Conservation (phyloP, 2,888 invertebrate genomes). For the Trachelus iudaicus region DNA sequence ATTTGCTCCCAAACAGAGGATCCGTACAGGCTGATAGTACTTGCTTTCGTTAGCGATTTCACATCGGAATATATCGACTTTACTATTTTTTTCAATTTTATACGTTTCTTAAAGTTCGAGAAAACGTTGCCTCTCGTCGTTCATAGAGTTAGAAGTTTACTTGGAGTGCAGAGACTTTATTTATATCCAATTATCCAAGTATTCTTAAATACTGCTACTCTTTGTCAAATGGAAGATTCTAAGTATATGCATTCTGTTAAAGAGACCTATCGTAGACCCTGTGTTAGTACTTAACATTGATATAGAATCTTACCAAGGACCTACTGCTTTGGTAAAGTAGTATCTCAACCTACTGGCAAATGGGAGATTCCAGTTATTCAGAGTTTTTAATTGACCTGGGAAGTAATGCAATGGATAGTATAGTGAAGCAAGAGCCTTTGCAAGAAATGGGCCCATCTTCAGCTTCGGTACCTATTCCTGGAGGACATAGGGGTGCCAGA, state of each 20-base stretch:
- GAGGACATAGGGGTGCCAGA: slow-evolving; percentile 53
- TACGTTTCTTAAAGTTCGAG: background rate
- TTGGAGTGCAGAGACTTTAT: background rate
- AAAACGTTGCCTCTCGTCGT: background rate
- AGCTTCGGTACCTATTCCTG: slow-evolving; percentile 61
- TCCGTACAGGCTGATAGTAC: background rate
- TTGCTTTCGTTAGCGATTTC: background rate
- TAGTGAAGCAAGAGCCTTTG: slow-evolving; percentile 53
- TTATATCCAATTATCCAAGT: background rate
- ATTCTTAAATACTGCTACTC: background rate
- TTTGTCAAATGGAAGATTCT: background rate
- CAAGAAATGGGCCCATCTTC: slow-evolving; percentile 56
- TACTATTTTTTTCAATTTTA: background rate
- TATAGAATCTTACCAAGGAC: slow-evolving; percentile 2
- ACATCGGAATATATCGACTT: background rate
- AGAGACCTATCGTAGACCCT: background rate
- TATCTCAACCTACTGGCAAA: slow-evolving; percentile 21
- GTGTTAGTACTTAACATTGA: background rate
- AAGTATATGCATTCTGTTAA: background rate
- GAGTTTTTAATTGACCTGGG: slow-evolving; percentile 47
- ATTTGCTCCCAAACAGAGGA: background rate
- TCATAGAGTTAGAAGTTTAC: background rate
- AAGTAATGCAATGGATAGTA: slow-evolving; percentile 44
- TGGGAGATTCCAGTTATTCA: slow-evolving; percentile 52
- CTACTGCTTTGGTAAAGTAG: background rate